Evolutionary conservation across 1,140 invertebrate genomes (phyloP).

Genomic region (Cyclargus thomasi): DNA sequence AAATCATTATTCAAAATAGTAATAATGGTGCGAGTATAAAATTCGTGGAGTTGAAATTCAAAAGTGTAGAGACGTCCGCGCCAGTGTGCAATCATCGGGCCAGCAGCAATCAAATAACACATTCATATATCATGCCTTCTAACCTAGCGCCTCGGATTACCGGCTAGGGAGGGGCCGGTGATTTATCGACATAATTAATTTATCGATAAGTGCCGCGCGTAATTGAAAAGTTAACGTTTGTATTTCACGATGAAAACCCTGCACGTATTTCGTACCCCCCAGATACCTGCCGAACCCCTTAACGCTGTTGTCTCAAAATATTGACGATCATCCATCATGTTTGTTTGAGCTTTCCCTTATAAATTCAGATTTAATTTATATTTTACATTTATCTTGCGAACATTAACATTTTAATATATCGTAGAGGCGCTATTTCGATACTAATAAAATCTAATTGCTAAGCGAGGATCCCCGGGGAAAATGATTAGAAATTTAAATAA

Average conservation of each 20-base stretch:
- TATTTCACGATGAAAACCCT: neutral
- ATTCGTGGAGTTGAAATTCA: neutral
- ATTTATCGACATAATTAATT: conserved; percentile 29
- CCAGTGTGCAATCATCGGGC: conserved; percentile 31
- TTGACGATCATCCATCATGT: conserved; percentile 1
- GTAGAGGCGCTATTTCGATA: neutral
- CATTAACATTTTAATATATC: neutral
- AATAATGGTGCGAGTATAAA: neutral
- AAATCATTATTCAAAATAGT: no score
- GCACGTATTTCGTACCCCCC: neutral
- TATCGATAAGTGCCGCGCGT: conserved; percentile 9
- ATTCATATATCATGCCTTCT: conserved; percentile 44
- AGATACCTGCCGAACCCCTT: neutral
- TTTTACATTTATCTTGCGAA: neutral
- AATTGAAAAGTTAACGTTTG: conserved; percentile 1
- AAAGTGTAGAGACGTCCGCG: neutral
- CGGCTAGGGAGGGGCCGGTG: conserved; percentile 27
- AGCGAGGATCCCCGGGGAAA: neutral
- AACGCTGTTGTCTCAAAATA: neutral
- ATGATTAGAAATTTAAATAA: conserved; percentile 1
- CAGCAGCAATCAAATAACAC: conserved; percentile 43
- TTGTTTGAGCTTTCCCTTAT: neutral
- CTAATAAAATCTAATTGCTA: neutral
- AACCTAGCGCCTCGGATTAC: conserved; percentile 44
- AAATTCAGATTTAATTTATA: neutral